A percentile compares a stretch with the other conserved stretches of the same genome.
These are phyloP conservation scores for Siderastrea radians DNA, from an alignment of 92 coral and sea anemone genomes.

Conservation along the genomic window DNA sequence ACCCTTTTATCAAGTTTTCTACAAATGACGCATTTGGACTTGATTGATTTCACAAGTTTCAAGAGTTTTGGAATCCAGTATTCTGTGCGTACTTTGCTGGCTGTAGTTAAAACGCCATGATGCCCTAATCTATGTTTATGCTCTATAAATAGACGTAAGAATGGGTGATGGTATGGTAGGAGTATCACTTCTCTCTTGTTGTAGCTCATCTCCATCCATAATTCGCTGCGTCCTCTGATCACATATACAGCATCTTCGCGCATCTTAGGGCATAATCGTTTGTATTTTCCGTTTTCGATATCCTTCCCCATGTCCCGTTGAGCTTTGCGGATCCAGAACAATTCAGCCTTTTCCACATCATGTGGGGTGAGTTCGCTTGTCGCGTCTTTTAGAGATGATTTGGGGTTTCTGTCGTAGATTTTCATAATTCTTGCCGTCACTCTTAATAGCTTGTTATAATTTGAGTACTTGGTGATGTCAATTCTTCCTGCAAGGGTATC, in stretches of 20 bases:
- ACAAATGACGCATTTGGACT: too few species aligned
- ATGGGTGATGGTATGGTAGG: too few species aligned
- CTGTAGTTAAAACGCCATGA: too few species aligned
- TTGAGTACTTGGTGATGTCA: constrained; percentile 37
- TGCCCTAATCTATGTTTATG: too few species aligned
- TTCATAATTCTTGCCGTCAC: constrained; percentile 24
- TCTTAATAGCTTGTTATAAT: constrained; percentile 32
- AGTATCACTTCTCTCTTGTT: not conserved
- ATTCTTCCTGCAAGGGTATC: constrained; percentile 24
- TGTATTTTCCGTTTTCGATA: not conserved
- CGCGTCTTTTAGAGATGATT: constrained; percentile 8
- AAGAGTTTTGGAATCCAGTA: too few species aligned
- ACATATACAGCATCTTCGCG: too few species aligned
- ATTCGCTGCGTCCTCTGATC: too few species aligned
- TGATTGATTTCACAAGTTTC: too few species aligned
- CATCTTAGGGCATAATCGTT: too few species aligned
- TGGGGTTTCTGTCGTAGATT: constrained; percentile 12
- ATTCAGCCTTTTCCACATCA: constrained; percentile 24
- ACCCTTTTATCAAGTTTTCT: constrained; percentile 27
- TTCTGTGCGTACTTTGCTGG: too few species aligned
- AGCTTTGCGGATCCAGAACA: constrained; percentile 10
- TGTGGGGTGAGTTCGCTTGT: constrained; percentile 11
- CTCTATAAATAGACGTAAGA: too few species aligned
- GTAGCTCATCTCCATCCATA: not conserved
- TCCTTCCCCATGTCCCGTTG: not conserved